These are phyloP conservation scores for Sussaba pulchella DNA, from an alignment of 2,888 invertebrate species.

Conservation along the genomic window DNA sequence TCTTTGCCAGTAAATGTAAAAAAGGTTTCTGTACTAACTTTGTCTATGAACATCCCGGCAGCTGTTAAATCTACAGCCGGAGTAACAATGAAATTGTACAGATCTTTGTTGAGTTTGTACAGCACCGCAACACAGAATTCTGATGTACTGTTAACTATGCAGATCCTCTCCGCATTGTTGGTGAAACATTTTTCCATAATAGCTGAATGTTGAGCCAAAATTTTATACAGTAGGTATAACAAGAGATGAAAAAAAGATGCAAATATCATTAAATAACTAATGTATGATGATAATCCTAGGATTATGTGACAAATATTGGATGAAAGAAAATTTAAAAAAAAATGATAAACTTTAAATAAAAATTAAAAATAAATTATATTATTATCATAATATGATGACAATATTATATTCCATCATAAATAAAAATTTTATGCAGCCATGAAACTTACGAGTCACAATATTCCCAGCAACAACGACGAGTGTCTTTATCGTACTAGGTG, in stretches of 20 bases:
- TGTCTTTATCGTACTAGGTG: slow-evolving; percentile 74
- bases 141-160: slow-evolving; percentile 73
- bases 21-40: slow-evolving; percentile 70
- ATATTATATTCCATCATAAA: too few species aligned
- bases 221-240: too few species aligned
- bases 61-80: slow-evolving; percentile 74
- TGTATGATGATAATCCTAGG: too few species aligned
- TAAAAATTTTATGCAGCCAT: not conserved
- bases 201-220: slow-evolving; percentile 65
- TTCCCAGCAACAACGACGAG: slow-evolving; percentile 78
- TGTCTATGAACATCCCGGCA: slow-evolving; percentile 77
- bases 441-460: slow-evolving; percentile 75
- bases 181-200: slow-evolving; percentile 72
- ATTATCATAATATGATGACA: too few species aligned
- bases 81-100: slow-evolving; percentile 75
- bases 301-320: not conserved
- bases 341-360: too few species aligned
- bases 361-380: too few species aligned
- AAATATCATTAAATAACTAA: too few species aligned
- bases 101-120: slow-evolving; percentile 72
- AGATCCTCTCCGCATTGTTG: slow-evolving; percentile 70
- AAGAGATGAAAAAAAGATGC: too few species aligned
- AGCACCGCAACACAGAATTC: slow-evolving; percentile 73
- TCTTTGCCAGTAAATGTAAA: too few species aligned
- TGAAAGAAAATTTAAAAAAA: slow-evolving; percentile 72